A percentile compares a stretch with the other conserved stretches of the same genome.
Conservation (phyloP, 2,797 vertebrate genomes). For the Smutsia temminckii region DNA sequence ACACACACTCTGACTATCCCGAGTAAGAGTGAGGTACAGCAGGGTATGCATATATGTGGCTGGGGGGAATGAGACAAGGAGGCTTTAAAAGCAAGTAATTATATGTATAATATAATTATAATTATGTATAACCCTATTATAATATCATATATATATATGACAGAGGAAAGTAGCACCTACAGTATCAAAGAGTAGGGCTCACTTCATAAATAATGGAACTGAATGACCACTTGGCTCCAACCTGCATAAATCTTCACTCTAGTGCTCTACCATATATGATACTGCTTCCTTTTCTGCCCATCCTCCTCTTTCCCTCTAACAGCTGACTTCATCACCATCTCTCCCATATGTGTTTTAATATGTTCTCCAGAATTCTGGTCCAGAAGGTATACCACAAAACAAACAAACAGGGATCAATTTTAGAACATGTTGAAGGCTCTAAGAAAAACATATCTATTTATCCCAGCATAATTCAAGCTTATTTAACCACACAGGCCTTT, state of each 20-base stretch:
- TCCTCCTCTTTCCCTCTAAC: not conserved
- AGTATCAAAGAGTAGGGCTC: not conserved
- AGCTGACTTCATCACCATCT: not conserved
- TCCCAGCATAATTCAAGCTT: not conserved
- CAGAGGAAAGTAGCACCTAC: not conserved
- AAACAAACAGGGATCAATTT: not conserved
- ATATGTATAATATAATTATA: not conserved
- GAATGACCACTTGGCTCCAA: not conserved
- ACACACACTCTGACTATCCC: not conserved
- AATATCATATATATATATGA: not conserved
- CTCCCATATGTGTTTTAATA: not conserved
- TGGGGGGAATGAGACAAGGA: not conserved
- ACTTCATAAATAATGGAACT: not conserved
- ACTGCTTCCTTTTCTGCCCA: too few relatives aligned
- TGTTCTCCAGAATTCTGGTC: not conserved
- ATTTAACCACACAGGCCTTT: not conserved
- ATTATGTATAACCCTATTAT: not conserved
- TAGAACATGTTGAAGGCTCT: not conserved
- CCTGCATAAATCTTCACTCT: not conserved
- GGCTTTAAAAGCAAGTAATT: not conserved
- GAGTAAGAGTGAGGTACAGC: not conserved
- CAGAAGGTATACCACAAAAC: not conserved
- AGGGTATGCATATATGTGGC: too few relatives aligned
- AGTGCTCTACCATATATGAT: too few relatives aligned
- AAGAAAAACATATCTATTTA: not conserved